Evolutionary conservation across 1,140 invertebrate genomes (phyloP), one percentile per base, ranked within the genome.

Genomic region (Lepidurus packardi): DNA sequence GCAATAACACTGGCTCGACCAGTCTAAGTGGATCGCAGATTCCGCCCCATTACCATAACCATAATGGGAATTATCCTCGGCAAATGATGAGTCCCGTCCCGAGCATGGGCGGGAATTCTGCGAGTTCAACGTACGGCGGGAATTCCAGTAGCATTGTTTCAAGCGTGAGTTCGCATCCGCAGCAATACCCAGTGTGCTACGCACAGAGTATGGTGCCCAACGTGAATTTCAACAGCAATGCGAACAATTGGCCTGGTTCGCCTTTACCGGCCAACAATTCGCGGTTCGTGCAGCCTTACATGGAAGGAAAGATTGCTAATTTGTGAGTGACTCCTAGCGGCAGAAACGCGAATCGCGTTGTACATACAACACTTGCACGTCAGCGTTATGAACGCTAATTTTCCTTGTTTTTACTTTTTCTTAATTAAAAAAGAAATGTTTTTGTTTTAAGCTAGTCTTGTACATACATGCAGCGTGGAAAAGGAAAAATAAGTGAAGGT

Each of bases 1-100:
- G 86, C 81, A 89, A 88, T 81, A 88, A 87, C 80, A 89, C 88
- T 43, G 85, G 86, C 43, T 86, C 88, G 53, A 88, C 88, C 8
- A 85, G 85, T 74, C 81, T 86, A 9, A 82, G 78, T 53, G 78
- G 78, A 25, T 45, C 75, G n/a, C 47, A 45, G 34, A 41, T 73
- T 24, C 73, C 74, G 65, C 16, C 78, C 74, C 44, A 79, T 78
- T 24, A 74, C 24, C 73, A 77, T 13, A 43, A 77, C 76, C 76
- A 78, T 43, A 43, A 25, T 73, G 47, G n/a, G 53, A 42, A 13
- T 34, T 78, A 73, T 7, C 43, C 73, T 73, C 43, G 11, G 34
- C 44, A 47, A 21, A 77, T 80, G 11, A 80, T 80, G 79, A 80
- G 79, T n/a, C 79, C 79, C 16, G 79, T 80, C 6, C 79, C 79